Base-by-base conservation (phyloP, 2,888 invertebrate genomes). In the Eilema griseolum region DNA sequence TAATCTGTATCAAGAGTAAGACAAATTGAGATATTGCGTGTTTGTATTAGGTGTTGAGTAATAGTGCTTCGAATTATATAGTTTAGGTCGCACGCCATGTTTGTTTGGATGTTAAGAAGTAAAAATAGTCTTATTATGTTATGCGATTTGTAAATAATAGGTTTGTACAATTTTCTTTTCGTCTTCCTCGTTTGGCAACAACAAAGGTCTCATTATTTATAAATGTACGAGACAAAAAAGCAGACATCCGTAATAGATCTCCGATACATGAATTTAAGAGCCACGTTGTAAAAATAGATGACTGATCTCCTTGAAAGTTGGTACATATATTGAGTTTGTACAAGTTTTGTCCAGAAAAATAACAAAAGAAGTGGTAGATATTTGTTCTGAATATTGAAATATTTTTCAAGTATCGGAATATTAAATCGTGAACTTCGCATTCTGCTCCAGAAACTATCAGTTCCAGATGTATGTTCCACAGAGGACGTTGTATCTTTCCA, bases 21-120 rank as follows among this genome's bases (percentile, higher is more conserved):
- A 81, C 82, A 80, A 81, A 81, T 81, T 81, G 81, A 75, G 80
- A 76, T 75, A 81, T 81, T 73, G 81, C 81, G 81, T 81, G 81
- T 76, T 60, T 69, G 67, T 71, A 57, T 66, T 69, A 70, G 80
- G 71, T 70, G 65, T 79, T 77, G 70, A 69, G 81, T 75, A 81
- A 81, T 75, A 73, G 57, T 68, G 71, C 70, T 77, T 69, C 69
- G 66, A 60, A 63, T 64, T 75, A 56, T 62, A 24, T 56, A 69
- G 63, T 72, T 78, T 69, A 52, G 20, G 70, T 75, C 63, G 61
- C 61, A 71, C 71, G 62, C 59, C 61, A 67, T 60, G 33, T 57
- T 67, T 67, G 63, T 63, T 67, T 67, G 67, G 56, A 61, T 61
- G 46, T 24, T 61, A 57, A n/a, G n/a, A 28, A 56, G 31, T 23